These are phyloP conservation scores for Mustelus asterias DNA, from an alignment of 2,113 vertebrate species.

Conservation along the genomic window DNA sequence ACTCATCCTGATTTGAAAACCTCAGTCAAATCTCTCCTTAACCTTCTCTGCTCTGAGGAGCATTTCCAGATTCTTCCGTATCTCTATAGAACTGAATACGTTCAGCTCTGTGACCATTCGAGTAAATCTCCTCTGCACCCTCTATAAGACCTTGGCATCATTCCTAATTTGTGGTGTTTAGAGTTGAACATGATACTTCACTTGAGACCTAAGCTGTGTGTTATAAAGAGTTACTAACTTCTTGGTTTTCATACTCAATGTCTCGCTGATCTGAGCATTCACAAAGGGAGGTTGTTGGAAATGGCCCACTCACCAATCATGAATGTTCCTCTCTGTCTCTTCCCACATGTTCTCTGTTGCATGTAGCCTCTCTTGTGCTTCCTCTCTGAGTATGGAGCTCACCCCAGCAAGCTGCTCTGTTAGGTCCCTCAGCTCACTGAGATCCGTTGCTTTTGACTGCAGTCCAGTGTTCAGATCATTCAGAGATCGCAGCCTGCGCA, in stretches of 20 bases:
- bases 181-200: background rate
- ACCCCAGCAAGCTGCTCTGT: constrained; percentile 48
- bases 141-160: background rate
- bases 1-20: background rate
- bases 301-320: constrained; percentile 63
- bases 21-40: background rate
- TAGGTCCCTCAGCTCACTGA: constrained; percentile 58
- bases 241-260: background rate
- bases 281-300: background rate
- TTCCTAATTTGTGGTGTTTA: background rate
- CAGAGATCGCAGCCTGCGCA: constrained; percentile 68
- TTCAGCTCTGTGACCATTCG: background rate
- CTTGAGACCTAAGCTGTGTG: background rate
- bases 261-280: background rate
- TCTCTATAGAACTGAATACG: background rate
- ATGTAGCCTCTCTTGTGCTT: constrained; percentile 51
- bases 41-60: background rate
- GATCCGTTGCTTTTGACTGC: constrained; percentile 59
- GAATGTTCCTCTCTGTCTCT: constrained; percentile 59
- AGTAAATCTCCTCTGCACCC: background rate
- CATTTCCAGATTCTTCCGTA: background rate
- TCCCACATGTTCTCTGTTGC: constrained; percentile 66
- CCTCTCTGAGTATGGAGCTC: constrained; percentile 49
- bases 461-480: constrained; percentile 67
- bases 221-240: background rate